phyloP scores from a whole-genome alignment of 2,113 vertebrate species.

The Fukomys damarensis region DNA sequence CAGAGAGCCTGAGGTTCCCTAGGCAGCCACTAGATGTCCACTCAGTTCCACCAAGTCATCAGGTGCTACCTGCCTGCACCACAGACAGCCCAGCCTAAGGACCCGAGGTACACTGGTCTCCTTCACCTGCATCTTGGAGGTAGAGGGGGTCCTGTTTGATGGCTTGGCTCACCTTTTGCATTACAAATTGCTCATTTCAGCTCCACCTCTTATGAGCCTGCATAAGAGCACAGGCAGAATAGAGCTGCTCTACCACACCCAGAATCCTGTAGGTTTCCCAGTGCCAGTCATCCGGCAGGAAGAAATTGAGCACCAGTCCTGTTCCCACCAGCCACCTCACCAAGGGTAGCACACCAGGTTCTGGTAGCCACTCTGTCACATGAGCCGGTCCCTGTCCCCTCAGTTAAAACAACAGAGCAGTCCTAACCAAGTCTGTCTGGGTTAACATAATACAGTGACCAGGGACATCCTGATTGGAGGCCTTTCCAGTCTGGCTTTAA shows the following conservation, averaged over 20 bases:
- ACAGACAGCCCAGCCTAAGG: not conserved
- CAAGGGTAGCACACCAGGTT: not conserved
- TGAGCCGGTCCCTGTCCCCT: not conserved
- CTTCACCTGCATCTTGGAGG: not conserved
- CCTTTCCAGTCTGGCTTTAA: not conserved
- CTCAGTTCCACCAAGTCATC: constrained; percentile 27
- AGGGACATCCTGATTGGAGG: not conserved
- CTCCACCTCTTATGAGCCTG: not conserved
- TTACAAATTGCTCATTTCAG: not conserved
- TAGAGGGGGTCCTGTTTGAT: too few relatives aligned
- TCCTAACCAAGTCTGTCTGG: not conserved
- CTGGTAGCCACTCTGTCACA: not conserved
- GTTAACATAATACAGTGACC: not conserved
- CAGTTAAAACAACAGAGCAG: not conserved
- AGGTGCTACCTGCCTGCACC: not conserved
- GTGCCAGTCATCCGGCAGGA: fast-evolving
- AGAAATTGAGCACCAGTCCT: not conserved
- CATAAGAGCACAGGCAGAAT: fast-evolving
- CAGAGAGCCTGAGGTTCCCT: not conserved
- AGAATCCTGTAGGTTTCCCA: not conserved
- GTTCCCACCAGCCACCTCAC: not conserved
- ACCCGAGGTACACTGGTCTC: fast-evolving
- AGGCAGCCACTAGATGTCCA: constrained; percentile 61
- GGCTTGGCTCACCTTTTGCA: not conserved
- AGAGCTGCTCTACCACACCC: fast-evolving